Evolutionary conservation across 2,888 invertebrate species (phyloP).

Genomic region (Gymnosoma rotundatum): DNA sequence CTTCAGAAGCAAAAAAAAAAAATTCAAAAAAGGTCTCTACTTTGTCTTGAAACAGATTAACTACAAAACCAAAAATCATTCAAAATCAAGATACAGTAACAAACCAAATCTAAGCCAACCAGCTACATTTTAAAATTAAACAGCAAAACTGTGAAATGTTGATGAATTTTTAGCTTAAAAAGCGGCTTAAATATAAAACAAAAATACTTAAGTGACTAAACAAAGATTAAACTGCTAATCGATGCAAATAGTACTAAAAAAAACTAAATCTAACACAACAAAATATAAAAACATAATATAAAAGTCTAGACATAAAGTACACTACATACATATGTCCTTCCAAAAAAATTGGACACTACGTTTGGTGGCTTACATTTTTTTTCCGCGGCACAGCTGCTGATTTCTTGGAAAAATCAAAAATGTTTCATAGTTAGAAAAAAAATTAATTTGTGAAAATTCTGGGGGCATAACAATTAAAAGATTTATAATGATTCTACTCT

Average conservation of each 20-base stretch:
- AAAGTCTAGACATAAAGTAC: constrained; percentile 49
- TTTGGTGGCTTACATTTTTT: constrained; percentile 2
- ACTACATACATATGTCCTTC: too few relatives aligned
- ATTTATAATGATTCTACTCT: constrained; percentile 28
- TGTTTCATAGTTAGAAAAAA: constrained; percentile 17
- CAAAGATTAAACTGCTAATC: not conserved
- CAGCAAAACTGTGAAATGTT: constrained; percentile 28
- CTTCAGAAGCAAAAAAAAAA: too few relatives aligned
- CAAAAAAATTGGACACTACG: not conserved
- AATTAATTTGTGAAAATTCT: constrained; percentile 43
- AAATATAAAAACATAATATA: constrained; percentile 16
- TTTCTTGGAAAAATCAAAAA: not conserved
- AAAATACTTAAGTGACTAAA: not conserved
- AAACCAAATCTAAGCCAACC: constrained; percentile 1
- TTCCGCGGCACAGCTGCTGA: constrained; percentile 24
- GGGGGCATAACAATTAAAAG: constrained; percentile 44
- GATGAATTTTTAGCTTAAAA: constrained; percentile 12
- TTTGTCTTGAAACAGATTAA: constrained; percentile 34
- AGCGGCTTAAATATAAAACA: constrained; percentile 10
- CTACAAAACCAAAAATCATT: constrained; percentile 2
- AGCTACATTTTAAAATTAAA: constrained; percentile 7
- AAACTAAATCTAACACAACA: not conserved
- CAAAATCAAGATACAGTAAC: not conserved
- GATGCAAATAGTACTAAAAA: constrained; percentile 1
- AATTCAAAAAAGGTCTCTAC: constrained; percentile 7